Conservation (phyloP, 2,888 invertebrate species). For the Calameuta filiformis region DNA sequence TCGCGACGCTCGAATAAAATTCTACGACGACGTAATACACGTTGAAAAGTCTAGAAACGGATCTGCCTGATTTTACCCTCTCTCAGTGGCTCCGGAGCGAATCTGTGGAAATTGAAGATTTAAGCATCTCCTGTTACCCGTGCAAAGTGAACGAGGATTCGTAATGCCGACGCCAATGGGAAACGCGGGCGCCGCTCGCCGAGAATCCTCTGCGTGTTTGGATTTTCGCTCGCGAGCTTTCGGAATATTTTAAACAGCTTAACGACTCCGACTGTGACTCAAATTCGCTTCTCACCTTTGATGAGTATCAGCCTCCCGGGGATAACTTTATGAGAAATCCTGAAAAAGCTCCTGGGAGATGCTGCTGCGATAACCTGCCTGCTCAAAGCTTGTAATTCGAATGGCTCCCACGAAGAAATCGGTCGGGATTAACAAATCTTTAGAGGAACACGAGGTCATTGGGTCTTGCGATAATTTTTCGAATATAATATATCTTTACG, state of each 20-base stretch:
- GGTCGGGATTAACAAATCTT: background rate
- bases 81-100: background rate
- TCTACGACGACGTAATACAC: background rate
- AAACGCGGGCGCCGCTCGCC: background rate
- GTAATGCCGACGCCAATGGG: background rate
- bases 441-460: background rate
- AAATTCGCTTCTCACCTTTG: background rate
- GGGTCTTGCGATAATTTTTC: too few relatives aligned
- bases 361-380: background rate
- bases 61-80: background rate
- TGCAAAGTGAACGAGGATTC: too few relatives aligned
- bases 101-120: background rate
- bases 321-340: background rate
- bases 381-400: background rate
- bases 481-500: too few relatives aligned
- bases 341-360: background rate
- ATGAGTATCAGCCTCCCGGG: background rate
- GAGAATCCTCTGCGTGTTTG: background rate
- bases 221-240: background rate
- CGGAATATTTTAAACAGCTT: background rate
- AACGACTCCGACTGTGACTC: background rate
- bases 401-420: background rate
- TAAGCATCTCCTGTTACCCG: background rate
- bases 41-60: background rate
- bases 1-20: constrained; percentile 4